A percentile compares a stretch with the other conserved stretches of the same genome.
These are phyloP conservation scores for Sialia sialis DNA, from an alignment of 2,113 vertebrate species.

Conservation along the genomic window DNA sequence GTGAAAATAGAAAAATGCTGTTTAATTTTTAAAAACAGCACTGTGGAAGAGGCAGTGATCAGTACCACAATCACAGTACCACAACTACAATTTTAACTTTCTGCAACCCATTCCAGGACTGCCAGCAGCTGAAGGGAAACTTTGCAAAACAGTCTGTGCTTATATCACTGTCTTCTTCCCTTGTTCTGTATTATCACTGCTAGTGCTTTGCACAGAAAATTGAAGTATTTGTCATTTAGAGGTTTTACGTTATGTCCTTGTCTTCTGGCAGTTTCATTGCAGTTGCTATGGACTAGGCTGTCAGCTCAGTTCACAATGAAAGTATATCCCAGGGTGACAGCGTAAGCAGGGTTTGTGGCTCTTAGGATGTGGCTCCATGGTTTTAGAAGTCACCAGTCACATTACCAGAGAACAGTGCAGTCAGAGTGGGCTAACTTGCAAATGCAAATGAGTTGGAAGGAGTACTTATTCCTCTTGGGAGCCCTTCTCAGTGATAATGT, in stretches of 20 bases:
- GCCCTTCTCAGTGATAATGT: background rate
- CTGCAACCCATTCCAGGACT: background rate
- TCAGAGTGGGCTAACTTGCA: background rate
- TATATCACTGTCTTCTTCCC: background rate
- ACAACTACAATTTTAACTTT: background rate
- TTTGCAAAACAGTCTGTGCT: background rate
- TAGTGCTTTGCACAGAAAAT: background rate
- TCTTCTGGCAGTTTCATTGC: background rate
- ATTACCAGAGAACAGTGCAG: background rate
- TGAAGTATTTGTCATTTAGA: background rate
- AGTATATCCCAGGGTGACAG: background rate
- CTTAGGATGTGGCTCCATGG: background rate
- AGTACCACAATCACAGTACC: background rate
- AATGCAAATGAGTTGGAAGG: background rate
- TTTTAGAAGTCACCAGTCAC: background rate
- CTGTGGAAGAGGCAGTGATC: background rate
- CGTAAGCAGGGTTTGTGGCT: background rate
- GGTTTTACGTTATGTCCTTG: background rate
- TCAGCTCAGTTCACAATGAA: background rate
- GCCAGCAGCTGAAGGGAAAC: background rate
- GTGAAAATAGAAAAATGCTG: background rate
- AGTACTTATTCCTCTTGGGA: background rate
- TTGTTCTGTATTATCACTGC: background rate
- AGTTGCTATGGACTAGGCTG: background rate
- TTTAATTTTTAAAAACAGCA: background rate